Evolutionary conservation across 1,140 invertebrate species (phyloP).

Genomic region (Drosophila takahashii): DNA sequence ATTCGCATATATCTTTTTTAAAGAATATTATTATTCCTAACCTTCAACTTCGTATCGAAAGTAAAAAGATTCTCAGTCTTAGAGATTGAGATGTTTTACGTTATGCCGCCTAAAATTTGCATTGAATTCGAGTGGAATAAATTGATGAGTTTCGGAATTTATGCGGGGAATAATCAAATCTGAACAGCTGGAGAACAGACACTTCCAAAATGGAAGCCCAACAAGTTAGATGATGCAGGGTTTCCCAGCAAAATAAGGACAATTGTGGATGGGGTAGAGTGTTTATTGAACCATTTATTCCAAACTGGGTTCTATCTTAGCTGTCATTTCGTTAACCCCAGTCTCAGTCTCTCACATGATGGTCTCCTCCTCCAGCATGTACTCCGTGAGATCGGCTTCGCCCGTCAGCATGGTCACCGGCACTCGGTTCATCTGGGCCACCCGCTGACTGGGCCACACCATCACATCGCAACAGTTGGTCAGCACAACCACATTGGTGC

Average conservation of each 20-base stretch:
- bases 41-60: constrained; percentile 11
- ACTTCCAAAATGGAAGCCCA: constrained; percentile 13
- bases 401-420: constrained; percentile 65
- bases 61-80: neutral
- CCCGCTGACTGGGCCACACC: constrained; percentile 71
- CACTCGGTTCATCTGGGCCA: constrained; percentile 68
- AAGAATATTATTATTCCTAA: neutral
- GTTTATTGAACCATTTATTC: constrained; percentile 5
- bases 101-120: constrained; percentile 6
- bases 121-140: constrained; percentile 31
- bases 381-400: constrained; percentile 63
- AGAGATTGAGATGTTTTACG: neutral
- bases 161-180: constrained; percentile 25
- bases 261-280: neutral
- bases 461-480: constrained; percentile 64
- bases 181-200: constrained; percentile 21
- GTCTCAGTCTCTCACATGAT: constrained; percentile 47
- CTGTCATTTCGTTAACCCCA: neutral
- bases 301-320: neutral
- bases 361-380: constrained; percentile 73
- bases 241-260: neutral
- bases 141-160: constrained; percentile 36
- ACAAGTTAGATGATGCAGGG: constrained; percentile 15
- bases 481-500: constrained; percentile 65
- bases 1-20: neutral